Evolutionary conservation across 2,113 vertebrate species (phyloP).

Genomic region (Crotalus viridis): DNA sequence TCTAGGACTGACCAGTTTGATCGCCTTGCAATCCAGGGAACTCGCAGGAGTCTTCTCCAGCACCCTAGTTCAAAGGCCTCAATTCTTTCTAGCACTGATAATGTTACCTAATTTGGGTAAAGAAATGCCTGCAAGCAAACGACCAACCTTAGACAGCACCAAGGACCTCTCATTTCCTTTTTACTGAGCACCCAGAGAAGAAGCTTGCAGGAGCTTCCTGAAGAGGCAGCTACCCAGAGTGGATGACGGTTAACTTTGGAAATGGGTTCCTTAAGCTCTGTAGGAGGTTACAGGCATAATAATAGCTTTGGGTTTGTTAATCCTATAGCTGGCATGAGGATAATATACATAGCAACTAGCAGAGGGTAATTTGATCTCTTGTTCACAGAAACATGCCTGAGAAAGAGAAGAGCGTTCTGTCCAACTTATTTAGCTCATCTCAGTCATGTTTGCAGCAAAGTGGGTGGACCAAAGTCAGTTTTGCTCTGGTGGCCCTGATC

Average conservation of each 20-base stretch:
- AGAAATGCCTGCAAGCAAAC: background rate
- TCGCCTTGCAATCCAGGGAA: too few relatives aligned
- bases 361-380: slow-evolving; percentile 36
- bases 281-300: slow-evolving; percentile 21
- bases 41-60: too few relatives aligned
- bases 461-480: background rate
- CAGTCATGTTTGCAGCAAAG: background rate
- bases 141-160: background rate
- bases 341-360: slow-evolving; percentile 34
- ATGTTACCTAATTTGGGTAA: background rate
- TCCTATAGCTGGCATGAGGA: slow-evolving; percentile 54
- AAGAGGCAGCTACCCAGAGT: background rate
- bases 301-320: slow-evolving; percentile 42
- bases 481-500: background rate
- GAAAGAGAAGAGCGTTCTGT: slow-evolving; percentile 30
- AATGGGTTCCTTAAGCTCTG: slow-evolving; percentile 9
- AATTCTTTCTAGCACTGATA: background rate
- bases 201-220: background rate
- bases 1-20: too few relatives aligned
- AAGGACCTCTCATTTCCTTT: background rate
- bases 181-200: too few relatives aligned
- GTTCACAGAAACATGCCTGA: slow-evolving; percentile 47
- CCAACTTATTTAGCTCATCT: slow-evolving; percentile 47
- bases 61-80: too few relatives aligned
- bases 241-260: slow-evolving; percentile 1